Conservation (phyloP, 92 coral and sea anemone species). For the Umimayanthus chanpuru region DNA sequence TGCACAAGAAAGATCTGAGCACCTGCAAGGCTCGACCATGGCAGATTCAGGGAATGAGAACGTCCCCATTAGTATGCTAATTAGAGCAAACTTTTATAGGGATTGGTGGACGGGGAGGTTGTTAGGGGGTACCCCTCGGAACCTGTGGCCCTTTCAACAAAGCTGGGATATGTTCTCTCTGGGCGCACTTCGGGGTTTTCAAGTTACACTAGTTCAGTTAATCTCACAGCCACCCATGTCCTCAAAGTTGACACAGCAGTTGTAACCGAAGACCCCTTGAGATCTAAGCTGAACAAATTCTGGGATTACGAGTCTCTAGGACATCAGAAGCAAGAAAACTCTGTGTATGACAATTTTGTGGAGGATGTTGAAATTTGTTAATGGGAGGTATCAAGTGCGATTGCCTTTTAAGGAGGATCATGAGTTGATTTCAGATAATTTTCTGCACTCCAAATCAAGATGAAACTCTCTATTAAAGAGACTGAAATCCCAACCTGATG, state of each 20-base stretch:
- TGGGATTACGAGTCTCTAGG: slow-evolving; percentile 63
- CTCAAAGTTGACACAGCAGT: background rate
- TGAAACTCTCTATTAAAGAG: background rate
- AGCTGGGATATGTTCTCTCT: slow-evolving; percentile 12
- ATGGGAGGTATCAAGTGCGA: slow-evolving; percentile 57
- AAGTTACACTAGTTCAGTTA: background rate
- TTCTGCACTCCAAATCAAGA: background rate
- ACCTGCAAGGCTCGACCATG: background rate
- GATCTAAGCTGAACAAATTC: slow-evolving; percentile 33
- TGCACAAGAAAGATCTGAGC: background rate
- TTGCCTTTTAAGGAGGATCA: slow-evolving; percentile 60
- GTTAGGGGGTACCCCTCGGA: background rate
- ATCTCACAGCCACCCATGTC: slow-evolving; percentile 8
- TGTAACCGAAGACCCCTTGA: background rate
- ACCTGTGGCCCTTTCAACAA: background rate
- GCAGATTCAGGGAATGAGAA: background rate
- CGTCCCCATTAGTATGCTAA: background rate
- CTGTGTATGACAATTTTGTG: slow-evolving; percentile 52
- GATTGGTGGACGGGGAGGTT: background rate
- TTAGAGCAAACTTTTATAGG: background rate
- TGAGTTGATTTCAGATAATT: slow-evolving; percentile 59
- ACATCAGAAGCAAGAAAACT: slow-evolving; percentile 15
- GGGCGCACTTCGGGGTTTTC: background rate
- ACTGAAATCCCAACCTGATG: slow-evolving; percentile 4
- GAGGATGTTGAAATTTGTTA: slow-evolving; percentile 41